Base-by-base conservation (phyloP, 2,797 vertebrate genomes). In the Chromobotia macracanthus region DNA sequence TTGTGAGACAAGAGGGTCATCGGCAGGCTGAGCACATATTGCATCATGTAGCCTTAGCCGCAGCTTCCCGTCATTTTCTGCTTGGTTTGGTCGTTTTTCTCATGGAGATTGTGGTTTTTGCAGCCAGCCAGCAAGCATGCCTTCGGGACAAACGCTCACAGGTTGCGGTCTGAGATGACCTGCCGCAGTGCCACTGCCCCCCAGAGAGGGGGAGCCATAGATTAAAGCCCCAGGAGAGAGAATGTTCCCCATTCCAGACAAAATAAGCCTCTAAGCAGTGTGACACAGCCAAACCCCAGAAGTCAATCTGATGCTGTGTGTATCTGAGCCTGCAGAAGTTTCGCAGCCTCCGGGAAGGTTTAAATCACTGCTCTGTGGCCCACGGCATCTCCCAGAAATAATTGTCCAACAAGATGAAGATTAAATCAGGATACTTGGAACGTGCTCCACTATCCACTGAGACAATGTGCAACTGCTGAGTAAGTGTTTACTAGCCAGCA, bases 401-500 rank as follows among this genome's bases (percentile, higher is more conserved):
- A 79, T 72, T 65, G 77, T 16, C 48, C 58, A 64, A 64, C 61
- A 28, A 64, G 61, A 71, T 72, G 48, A 72, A 55, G 46, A 71
- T 25, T 63, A 67, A 53, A 78, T 71, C 53, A n/a, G 7, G 71
- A 70, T 25, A 64, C 31, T 53, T 18, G 48, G 77, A 64, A 69
- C 8, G 15, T 69, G 41, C 55, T 21, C 38, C 71, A 60, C n/a
- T 21, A 38, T 77, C 68, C 68, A 19, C 77, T 28, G 58, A 71
- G 68, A 79, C 58, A n/a, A 46, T 69, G 48, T 53, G 64, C 53
- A 70, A 72, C 25, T 61, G 77, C 60, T 31, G 77, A 79, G 58
- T 44, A 55, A 79, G 77, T 72, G 68, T 79, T 79, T 72, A 65
- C 21, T 19, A 71, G 75, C 75, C 75, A 70, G 60, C 31, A 79